phyloP scores from a whole-genome alignment of 2,797 vertebrate species.

The Hyperoplus lanceolatus region DNA sequence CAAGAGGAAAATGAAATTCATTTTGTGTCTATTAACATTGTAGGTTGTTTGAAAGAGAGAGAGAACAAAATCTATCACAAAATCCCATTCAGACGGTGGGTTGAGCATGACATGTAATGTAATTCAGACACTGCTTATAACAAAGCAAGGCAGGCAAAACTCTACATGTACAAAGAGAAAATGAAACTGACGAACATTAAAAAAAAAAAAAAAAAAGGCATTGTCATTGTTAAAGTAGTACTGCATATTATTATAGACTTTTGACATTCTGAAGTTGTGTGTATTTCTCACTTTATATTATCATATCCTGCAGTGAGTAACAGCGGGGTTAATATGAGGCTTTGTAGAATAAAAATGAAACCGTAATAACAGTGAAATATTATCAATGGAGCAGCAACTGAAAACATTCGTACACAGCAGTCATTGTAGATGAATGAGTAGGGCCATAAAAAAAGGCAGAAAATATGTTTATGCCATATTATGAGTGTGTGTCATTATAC shows the following conservation, averaged over 20 bases:
- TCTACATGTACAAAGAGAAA: constrained; percentile 40
- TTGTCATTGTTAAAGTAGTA: constrained; percentile 36
- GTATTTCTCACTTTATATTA: background rate
- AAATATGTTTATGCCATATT: background rate
- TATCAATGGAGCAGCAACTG: background rate
- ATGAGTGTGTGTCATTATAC: background rate
- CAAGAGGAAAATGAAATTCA: background rate
- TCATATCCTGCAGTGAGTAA: constrained; percentile 21
- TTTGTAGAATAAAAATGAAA: background rate
- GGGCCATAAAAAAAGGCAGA: background rate
- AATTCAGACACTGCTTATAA: constrained; percentile 22
- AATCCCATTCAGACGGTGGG: background rate
- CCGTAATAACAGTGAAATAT: background rate
- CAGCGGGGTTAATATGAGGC: constrained; percentile 14
- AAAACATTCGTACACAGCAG: background rate
- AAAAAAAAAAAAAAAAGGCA: constrained; percentile 19
- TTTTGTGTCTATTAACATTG: too few species aligned
- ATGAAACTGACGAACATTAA: constrained; percentile 8
- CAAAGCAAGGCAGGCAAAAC: constrained; percentile 33
- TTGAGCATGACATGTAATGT: constrained; percentile 31
- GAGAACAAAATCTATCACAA: background rate
- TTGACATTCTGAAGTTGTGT: constrained; percentile 13
- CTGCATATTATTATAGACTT: background rate
- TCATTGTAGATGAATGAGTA: background rate
- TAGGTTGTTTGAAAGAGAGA: too few species aligned